Evolutionary conservation across 2,113 vertebrate species (phyloP).

Genomic region (Sturnira hondurensis): DNA sequence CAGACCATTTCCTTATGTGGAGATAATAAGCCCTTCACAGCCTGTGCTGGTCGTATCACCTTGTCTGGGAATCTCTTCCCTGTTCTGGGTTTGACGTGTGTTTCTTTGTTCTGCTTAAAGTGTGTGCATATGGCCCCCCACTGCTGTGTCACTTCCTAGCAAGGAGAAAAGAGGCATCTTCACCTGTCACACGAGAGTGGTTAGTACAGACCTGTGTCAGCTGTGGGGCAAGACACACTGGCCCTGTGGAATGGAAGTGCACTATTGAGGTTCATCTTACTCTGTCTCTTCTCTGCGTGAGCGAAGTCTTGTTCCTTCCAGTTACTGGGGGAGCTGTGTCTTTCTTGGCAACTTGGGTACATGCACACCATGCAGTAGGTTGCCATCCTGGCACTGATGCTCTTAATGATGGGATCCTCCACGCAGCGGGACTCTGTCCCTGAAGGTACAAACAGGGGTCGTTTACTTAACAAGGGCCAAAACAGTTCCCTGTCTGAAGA

Average conservation of each 20-base stretch:
- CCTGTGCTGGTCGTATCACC: background rate
- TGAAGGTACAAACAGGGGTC: background rate
- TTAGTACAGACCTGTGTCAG: background rate
- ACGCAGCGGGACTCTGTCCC: background rate
- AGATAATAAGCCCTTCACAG: background rate
- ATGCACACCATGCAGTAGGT: background rate
- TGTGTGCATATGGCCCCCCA: background rate
- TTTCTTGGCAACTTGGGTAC: background rate
- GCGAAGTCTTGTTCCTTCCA: background rate
- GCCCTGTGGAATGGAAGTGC: rapidly evolving
- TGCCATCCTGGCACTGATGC: background rate
- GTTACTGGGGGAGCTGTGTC: background rate
- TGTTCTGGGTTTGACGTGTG: background rate
- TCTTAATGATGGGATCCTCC: background rate
- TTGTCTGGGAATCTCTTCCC: background rate
- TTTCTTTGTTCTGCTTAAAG: background rate
- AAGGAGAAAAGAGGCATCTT: background rate
- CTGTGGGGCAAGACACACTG: background rate
- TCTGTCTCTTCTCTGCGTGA: background rate
- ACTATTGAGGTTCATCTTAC: background rate
- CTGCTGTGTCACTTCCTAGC: background rate
- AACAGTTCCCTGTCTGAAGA: background rate
- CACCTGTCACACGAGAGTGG: background rate
- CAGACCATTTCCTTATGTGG: background rate
- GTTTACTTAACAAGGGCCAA: background rate